Base-by-base conservation (phyloP, 2,797 vertebrate species). In the Clarias fuscus region DNA sequence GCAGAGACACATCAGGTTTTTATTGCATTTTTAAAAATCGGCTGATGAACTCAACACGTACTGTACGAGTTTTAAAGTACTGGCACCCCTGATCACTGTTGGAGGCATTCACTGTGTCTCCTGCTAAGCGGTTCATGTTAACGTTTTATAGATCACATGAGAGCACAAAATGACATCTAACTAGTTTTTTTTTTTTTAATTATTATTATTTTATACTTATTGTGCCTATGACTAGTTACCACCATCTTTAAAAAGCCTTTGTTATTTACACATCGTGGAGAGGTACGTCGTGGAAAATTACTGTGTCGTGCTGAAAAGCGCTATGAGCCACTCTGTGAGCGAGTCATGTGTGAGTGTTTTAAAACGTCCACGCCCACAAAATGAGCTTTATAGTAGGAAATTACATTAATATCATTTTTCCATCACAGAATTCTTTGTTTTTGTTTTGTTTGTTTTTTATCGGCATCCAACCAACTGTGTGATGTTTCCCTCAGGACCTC, bases 401-500 rank as follows among this genome's bases (percentile, higher is more conserved):
- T 80, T 80, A 40, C 78, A 80, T 18, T 13, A 1, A 37, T 20
- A n/a, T 80, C 8, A 20, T 64, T 80, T 80, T n/a, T 17, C 78
- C 58, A 78, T 61, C 58, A 78, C 20, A 14, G 27, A 78, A 43
- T 71, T 77, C 70, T 64, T 48, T 48, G 7, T 48, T 48, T 48
- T 10, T 48, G 8, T 48, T 48, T 10, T 48, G 43, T 8, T 27
- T 78, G 27, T 17, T 3, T 70, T 59, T 20, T n/a, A 37, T 67
- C 73, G 27, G 84, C 18, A 27, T 84, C 83, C 40, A 18, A 77
- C 11, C 10, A 1, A 43, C 20, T 37, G 20, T 43, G 17, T n/a
- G 1, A 93, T 76, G 80, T 85, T 88, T 90, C 87, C 93, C 93
- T 88, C 62, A 1, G 40, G 88, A 88, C 90, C 92, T 90, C 85